Percentiles rank a stretch among this genome's conserved stretches.
phyloP scores from a whole-genome alignment of 2,888 invertebrate species.

The Cephus sareptanus region DNA sequence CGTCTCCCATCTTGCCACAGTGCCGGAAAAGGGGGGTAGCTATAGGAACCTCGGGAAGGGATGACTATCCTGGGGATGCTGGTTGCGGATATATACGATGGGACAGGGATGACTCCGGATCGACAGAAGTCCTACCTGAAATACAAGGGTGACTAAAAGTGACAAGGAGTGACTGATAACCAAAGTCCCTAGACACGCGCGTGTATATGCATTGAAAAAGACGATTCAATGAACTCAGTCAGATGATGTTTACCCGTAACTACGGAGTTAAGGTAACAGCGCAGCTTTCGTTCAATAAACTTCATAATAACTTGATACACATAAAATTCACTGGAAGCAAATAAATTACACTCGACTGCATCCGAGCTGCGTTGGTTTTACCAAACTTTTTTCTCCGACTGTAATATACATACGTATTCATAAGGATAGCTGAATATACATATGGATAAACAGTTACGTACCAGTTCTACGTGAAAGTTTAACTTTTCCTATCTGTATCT shows the following conservation, averaged over 20 bases:
- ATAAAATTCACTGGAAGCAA: not conserved
- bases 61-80: not conserved
- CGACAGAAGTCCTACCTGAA: not conserved
- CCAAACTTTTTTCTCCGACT: not conserved
- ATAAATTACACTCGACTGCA: not conserved
- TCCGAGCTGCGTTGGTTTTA: not conserved
- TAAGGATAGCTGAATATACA: not conserved
- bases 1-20: not conserved
- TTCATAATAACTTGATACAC: not conserved
- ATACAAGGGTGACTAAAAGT: not conserved
- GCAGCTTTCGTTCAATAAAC: not conserved
- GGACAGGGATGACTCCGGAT: not conserved
- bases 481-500: not conserved
- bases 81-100: not conserved
- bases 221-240: not conserved
- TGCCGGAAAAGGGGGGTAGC: not conserved
- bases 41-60: not conserved
- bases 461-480: not conserved
- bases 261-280: not conserved
- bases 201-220: not conserved
- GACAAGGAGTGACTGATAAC: constrained; percentile 8
- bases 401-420: not conserved
- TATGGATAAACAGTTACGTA: not conserved
- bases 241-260: not conserved
- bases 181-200: not conserved